phyloP scores from a whole-genome alignment of 2,113 vertebrate genomes.

The Symphodus melops region DNA sequence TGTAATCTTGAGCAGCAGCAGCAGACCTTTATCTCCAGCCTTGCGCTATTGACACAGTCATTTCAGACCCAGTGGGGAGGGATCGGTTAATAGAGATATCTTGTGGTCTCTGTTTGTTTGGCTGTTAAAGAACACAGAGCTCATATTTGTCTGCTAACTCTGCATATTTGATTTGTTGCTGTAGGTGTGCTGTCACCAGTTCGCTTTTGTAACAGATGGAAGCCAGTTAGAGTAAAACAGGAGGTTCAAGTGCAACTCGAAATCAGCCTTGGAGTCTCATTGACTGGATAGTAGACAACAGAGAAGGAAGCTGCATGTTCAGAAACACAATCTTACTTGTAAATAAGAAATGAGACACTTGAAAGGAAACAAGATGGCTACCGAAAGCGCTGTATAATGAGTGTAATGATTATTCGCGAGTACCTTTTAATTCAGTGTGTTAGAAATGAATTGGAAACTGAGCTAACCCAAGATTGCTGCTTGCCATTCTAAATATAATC shows the following conservation, averaged over 20 bases:
- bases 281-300: background rate
- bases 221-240: slow-evolving; percentile 16
- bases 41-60: slow-evolving; percentile 59
- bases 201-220: slow-evolving; percentile 43
- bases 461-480: background rate
- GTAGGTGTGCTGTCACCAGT: slow-evolving; percentile 30
- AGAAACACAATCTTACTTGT: background rate
- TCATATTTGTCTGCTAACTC: slow-evolving; percentile 31
- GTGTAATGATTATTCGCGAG: background rate
- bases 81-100: slow-evolving; percentile 54
- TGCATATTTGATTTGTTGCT: slow-evolving; percentile 52
- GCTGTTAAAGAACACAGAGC: slow-evolving; percentile 28
- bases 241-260: slow-evolving; percentile 11
- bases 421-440: background rate
- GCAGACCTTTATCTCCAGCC: slow-evolving; percentile 60
- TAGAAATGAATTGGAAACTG: background rate
- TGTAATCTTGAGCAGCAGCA: slow-evolving; percentile 56
- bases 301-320: background rate
- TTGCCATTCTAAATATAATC: too few relatives aligned
- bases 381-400: background rate
- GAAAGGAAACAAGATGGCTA: slow-evolving; percentile 24
- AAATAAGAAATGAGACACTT: background rate
- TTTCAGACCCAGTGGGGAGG: slow-evolving; percentile 55
- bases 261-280: slow-evolving; percentile 16
- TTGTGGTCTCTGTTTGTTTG: slow-evolving; percentile 47